Base-by-base conservation (phyloP, 1,140 invertebrate genomes). In the Mesaphorura yosii region DNA sequence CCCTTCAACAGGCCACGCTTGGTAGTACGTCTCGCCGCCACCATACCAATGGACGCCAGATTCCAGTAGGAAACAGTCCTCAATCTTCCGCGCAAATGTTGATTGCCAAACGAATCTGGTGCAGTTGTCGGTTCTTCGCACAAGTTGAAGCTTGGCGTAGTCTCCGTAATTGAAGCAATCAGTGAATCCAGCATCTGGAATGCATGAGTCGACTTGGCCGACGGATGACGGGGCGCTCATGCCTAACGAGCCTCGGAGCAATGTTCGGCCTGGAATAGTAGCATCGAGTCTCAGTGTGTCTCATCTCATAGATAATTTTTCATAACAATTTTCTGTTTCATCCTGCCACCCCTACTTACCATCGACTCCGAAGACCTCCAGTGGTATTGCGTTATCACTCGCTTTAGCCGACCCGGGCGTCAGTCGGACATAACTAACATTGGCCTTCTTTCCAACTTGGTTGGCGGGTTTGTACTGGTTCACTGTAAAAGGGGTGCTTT, bases 1-100 rank as follows among this genome's bases (percentile, higher is more conserved):
- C 15, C 55, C 60, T 34, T 68, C 58, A n/a, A 75, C 59, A 1
- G 73, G 73, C 71, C 72, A 74, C 19, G 63, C 55, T 46, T 74
- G 71, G 0, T 45, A 51, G 12, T 63, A 65, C 12, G 68, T 57
- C 48, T 69, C 66, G 0, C 68, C 67, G 3, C 73, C 71, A n/a
- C 69, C 70, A 53, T 66, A 46, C 44, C 44, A 46, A 22, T 46
- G 44, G 28, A 10, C 12, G 12, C 23, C 23, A 17, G 12, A 7
- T 15, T 26, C 6, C 5, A 46, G 12, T 26, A 26, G 22, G 28
- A 46, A 46, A 17, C 44, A 46, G 19, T 46, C 44, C 17, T 46
- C 44, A 12, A 46, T 22, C 19, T 27, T 46, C 23, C 44, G 5
- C 6, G 44, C 44, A 46, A 17, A 26, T 7, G 23, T 14, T 7